phyloP scores from a whole-genome alignment of 2,888 invertebrate species.

The Germaria angustata region DNA sequence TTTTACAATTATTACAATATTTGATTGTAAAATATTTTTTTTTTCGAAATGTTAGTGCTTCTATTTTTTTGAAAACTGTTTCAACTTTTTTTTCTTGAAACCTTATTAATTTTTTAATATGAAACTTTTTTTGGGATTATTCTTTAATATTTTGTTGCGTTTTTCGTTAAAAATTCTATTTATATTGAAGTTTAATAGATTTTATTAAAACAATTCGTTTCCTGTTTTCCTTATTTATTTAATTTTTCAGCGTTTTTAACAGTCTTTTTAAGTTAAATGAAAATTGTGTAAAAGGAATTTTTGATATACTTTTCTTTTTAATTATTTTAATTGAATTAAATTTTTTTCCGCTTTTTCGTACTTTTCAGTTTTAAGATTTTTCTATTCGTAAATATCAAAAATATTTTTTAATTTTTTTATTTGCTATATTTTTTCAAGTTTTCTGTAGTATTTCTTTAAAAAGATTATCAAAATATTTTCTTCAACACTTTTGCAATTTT shows the following conservation, averaged over 20 bases:
- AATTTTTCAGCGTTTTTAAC: no score
- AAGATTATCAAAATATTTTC: not conserved
- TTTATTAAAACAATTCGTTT: slow-evolving; percentile 10
- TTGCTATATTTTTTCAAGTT: not conserved
- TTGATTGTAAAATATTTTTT: no score
- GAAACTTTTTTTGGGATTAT: not conserved
- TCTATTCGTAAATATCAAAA: not conserved
- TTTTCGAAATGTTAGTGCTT: not conserved
- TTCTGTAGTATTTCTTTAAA: not conserved
- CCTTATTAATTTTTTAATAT: not conserved
- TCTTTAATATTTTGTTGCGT: not conserved
- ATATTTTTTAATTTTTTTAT: not conserved
- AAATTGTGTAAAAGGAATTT: not conserved
- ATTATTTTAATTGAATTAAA: not conserved
- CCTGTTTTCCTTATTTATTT: not conserved
- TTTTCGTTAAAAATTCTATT: slow-evolving; percentile 28
- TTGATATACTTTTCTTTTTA: not conserved
- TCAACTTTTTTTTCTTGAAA: slow-evolving; percentile 20
- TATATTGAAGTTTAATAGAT: slow-evolving; percentile 17
- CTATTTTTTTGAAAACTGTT: slow-evolving; percentile 28
- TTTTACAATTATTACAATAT: not conserved
- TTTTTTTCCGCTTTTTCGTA: not conserved
- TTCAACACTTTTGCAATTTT: slow-evolving; percentile 44
- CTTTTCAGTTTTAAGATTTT: not conserved
- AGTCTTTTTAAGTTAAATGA: not conserved